Evolutionary conservation across 2,888 invertebrate species (phyloP), one percentile per base, ranked within the genome.

Genomic region (Dicycla oo): DNA sequence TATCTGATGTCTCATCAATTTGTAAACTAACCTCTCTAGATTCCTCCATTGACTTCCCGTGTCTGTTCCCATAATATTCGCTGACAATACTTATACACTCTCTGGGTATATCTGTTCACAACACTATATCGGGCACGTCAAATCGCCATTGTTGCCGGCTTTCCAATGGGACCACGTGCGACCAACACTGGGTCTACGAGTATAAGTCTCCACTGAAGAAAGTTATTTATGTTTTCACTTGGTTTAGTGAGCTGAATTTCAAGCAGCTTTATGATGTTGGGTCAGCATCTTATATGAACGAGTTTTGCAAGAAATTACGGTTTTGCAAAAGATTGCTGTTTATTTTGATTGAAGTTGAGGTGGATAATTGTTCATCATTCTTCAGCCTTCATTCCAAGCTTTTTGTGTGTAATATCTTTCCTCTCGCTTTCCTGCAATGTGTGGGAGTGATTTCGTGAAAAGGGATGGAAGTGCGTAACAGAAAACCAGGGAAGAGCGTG

Each of bases 141-240:
- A 69, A 83, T 74, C 83, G 75, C 66, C 66, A 80, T 80, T 80
- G 83, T 80, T 80, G 40, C 18, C 26, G 30, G 58, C 80, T 80
- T 80, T 80, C 83, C 75, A 80, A 83, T 65, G 30, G 60, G 57
- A 54, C 75, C 69, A 78, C 64, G 69, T 80, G 74, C 26, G 67
- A 83, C 74, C 56, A 63, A 49, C 47, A 51, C 20, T 43, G 26
- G n/a, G n/a, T 34, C 53, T 53, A 26, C n/a, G 20, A 47, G 57
- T 54, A 26, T 23, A n/a, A 47, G 57, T 54, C 62, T 53, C 15
- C 2, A 11, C 82, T 68, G 74, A 83, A 80, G 80, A 80, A 83
- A 80, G 83, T 80, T 47, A 13, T 72, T 58, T 45, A 51, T 45
- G 66, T 58, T 80, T 70, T 70, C 61, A 47, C 63, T 69, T 61